Evolutionary conservation across 2,797 vertebrate species (phyloP), one percentile per base, ranked within the genome.

Genomic region (Mus caroli): DNA sequence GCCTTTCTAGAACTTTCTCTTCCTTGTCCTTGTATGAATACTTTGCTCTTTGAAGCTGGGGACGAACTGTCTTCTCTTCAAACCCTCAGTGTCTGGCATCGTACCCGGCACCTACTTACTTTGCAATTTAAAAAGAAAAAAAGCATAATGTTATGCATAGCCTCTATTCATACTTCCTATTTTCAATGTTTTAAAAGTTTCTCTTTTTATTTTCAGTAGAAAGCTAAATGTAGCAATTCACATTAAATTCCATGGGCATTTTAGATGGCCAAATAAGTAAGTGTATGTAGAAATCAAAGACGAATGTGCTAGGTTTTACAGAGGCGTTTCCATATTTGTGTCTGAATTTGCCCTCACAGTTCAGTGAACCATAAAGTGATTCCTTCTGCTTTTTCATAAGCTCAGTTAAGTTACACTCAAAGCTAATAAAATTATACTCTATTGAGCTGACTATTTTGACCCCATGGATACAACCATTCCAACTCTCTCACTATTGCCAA

Each of bases 361-460:
- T 96, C 87, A 95, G 31, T 52, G 4, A 58, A 79, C 3, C 56
- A 50, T 17, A 54, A 22, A 79, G 62, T 20, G 40, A 80, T 64
- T 52, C 19, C 20, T 34, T 90, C 78, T 86, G 86, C 69, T 97
- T 67, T 93, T 84, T 56, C 46, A 77, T 52, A 76, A 24, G 77
- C 12, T n/a, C 77, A 86, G 87, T 87, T 85, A 85, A 93, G 77
- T 95, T 58, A 93, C 15, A 93, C 14, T 26, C 19, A 88, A 40
- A 37, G 7, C 92, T 85, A 62, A 94, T 75, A 76, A 77, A 91
- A 92, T 94, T 73, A 88, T 28, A 75, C 43, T 79, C 90, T 95
- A 92, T 86, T 80, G 93, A 89, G 34, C 37, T 54, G 82, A 92
- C 50, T 40, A 92, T 75, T 92, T 88, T 85, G 31, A 26, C 52